Percentiles rank a stretch among this genome's conserved stretches.
Conservation (phyloP, 2,797 vertebrate species). For the Melanotaenia maccullochi region DNA sequence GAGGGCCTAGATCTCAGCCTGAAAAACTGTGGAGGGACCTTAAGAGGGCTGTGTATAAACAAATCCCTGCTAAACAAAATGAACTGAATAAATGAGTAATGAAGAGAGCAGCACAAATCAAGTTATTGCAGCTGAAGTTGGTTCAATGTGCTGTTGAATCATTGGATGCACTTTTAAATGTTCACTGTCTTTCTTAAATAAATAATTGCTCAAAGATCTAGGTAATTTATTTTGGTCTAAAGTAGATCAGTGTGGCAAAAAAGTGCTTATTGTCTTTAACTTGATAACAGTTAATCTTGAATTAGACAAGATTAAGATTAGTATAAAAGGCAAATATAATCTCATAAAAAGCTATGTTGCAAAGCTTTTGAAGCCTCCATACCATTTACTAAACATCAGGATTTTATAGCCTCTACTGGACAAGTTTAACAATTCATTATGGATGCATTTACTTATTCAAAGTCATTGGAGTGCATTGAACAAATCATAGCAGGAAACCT, state of each 20-base stretch:
- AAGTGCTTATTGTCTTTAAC: slow-evolving; percentile 11
- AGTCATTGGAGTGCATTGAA: slow-evolving; percentile 4
- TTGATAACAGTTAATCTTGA: neutral
- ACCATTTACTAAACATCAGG: neutral
- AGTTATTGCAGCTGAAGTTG: neutral
- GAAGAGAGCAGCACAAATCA: neutral
- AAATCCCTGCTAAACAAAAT: neutral
- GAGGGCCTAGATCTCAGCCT: neutral
- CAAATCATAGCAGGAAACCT: slow-evolving; percentile 7
- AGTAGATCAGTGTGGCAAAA: neutral
- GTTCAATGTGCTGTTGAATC: neutral
- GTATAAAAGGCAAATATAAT: neutral
- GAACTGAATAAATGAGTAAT: neutral
- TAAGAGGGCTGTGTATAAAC: neutral
- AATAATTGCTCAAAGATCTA: neutral
- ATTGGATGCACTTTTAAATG: neutral
- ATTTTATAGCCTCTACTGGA: neutral
- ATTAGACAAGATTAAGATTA: slow-evolving; percentile 8
- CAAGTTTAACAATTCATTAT: neutral
- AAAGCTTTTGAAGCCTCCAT: neutral
- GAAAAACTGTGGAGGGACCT: neutral
- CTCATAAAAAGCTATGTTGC: neutral
- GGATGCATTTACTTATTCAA: neutral
- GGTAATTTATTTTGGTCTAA: neutral
- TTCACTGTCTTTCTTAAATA: too few species aligned